A percentile compares a stretch with the other conserved stretches of the same genome.
Conservation (phyloP, 2,113 vertebrate species). For the Tylochromis polylepis region DNA sequence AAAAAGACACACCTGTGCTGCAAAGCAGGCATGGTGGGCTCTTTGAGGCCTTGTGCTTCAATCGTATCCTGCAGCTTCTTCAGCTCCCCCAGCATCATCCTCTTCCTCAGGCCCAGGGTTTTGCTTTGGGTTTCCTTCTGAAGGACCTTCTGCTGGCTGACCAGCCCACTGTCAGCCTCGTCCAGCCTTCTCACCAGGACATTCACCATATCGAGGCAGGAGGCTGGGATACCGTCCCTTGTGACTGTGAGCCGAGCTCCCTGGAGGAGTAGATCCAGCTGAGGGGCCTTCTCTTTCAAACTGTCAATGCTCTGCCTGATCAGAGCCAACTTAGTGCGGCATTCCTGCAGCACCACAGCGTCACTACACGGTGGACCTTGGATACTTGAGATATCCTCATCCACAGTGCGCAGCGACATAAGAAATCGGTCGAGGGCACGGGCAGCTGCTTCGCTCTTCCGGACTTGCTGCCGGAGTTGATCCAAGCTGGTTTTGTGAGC, state of each 20-base stretch:
- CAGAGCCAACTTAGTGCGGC: constrained; percentile 43
- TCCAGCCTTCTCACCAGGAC: constrained; percentile 63
- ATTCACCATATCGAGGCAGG: constrained; percentile 79
- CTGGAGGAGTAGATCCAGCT: constrained; percentile 78
- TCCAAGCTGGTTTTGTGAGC: constrained; percentile 78
- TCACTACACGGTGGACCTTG: constrained; percentile 41
- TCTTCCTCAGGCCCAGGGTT: constrained; percentile 69
- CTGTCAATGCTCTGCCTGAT: constrained; percentile 66
- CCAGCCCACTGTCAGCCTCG: neutral
- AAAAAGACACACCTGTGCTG: constrained; percentile 79
- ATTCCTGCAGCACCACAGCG: constrained; percentile 37
- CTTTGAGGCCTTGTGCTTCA: constrained; percentile 79
- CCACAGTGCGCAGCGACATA: constrained; percentile 74
- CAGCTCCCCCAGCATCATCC: constrained; percentile 75
- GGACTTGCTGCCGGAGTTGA: constrained; percentile 73
- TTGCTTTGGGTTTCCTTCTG: constrained; percentile 64
- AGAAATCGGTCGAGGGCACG: constrained; percentile 82
- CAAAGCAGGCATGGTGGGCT: constrained; percentile 85
- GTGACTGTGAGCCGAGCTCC: constrained; percentile 73
- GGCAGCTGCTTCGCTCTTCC: constrained; percentile 71
- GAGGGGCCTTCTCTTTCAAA: constrained; percentile 77
- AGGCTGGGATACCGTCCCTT: constrained; percentile 49
- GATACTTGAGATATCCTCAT: constrained; percentile 60
- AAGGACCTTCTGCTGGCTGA: constrained; percentile 45
- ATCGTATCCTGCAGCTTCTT: constrained; percentile 74